Evolutionary conservation across 1,140 invertebrate genomes (phyloP), one percentile per base, ranked within the genome.

Genomic region (Bombyx mori): DNA sequence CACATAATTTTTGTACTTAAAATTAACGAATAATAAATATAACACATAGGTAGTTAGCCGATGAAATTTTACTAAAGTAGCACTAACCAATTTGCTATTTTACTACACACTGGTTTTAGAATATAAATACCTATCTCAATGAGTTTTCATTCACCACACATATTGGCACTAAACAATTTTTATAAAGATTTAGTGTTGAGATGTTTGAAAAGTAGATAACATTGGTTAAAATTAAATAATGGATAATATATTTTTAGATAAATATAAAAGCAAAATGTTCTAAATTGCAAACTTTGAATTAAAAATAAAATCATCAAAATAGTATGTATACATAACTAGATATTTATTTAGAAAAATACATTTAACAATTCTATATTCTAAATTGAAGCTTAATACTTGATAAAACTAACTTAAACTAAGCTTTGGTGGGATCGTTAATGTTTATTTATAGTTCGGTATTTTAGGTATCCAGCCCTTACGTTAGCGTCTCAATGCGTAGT

Each of bases 361-460:
- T 66, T 65, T 64, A 51, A 60, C 56, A 64, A 48, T 50, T 60
- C 60, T 67, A 68, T 45, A 18, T 42, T 63, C 61, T 65, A 67
- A 26, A 68, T 54, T 60, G 53, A 64, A 63, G 57, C 62, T 66
- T 66, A 66, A 63, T 70, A 73, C 68, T 58, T 62, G 52, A 62
- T 53, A 66, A 62, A 69, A 69, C 71, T 83, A 83, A 68, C 81
- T 86, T 86, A 86, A 66, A 71, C 77, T 86, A 86, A 82, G 66
- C 83, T 86, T 86, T 86, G 83, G 83, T 86, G 83, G 83, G 83
- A 83, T 86, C 81, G 69, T 82, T 79, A 80, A 75, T 82, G 73
- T 76, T 73, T 80, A 77, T 35, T 35, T 35, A 71, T 77, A 80
- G 70, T 80, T 80, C 74, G 73, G 76, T 75, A 66, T 68, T 65